Evolutionary conservation across 2,797 vertebrate genomes (phyloP).

Genomic region (Danio albolineatus): DNA sequence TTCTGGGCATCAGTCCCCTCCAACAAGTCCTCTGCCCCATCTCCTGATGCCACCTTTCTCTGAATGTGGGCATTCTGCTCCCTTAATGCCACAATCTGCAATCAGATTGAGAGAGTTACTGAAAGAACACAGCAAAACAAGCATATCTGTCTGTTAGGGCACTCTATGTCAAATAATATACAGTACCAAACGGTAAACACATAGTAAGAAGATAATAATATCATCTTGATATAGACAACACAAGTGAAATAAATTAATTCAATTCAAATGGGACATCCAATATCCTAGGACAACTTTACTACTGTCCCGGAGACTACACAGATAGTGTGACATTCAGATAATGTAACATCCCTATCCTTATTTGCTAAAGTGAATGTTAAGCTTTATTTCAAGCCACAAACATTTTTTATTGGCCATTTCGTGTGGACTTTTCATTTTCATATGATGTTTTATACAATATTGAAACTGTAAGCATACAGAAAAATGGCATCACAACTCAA

Average conservation of each 20-base stretch:
- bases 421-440: constrained; percentile 11
- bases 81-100: constrained; percentile 93
- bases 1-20: constrained; percentile 92
- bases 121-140: neutral
- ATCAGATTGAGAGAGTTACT: constrained; percentile 57
- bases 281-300: neutral
- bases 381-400: constrained; percentile 44
- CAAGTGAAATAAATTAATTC: neutral
- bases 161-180: neutral
- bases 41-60: constrained; percentile 94
- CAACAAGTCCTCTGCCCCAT: constrained; percentile 88
- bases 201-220: neutral
- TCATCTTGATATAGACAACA: neutral
- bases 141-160: neutral
- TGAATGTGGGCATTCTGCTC: constrained; percentile 99
- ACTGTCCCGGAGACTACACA: too few species aligned
- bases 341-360: constrained; percentile 62
- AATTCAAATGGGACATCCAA: neutral
- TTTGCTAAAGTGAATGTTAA: constrained; percentile 43
- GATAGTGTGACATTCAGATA: constrained; percentile 3
- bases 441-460: neutral
- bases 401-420: constrained; percentile 51
- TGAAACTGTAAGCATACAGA: neutral
- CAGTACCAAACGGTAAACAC: neutral
- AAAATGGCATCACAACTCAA: constrained; percentile 22